Base-by-base conservation (phyloP, 2,888 invertebrate genomes). In the Blera fallax region DNA sequence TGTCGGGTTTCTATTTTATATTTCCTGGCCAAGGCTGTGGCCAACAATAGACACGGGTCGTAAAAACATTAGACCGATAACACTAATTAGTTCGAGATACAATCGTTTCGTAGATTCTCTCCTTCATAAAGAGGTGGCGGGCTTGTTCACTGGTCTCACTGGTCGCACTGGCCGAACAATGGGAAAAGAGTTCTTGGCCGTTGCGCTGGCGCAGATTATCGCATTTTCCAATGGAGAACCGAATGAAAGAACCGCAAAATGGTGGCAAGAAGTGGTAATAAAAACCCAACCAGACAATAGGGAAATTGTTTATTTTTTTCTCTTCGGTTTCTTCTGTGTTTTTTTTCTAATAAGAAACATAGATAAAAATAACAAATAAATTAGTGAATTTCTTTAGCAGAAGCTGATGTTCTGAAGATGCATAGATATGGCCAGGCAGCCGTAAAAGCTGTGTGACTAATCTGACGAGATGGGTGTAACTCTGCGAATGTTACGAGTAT, bases 81-180 rank as follows among this genome's bases (percentile, higher is more conserved):
- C 72, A 81, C 85, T 80, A 81, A 85, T 85, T 81, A 76, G 76
- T 80, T 64, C 16, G 65, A 70, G 73, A 80, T 76, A 76, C 65
- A 70, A 84, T 74, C 58, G 45, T 24, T 72, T 40, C 7, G 16
- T n/a, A 34, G 43, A 43, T 45, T 40, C 18, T 43, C 73, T 40
- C 52, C 32, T 21, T 14, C 34, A 32, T 64, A 64, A 56, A 37
- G 65, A 45, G 27, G 56, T 65, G 62, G 45, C 29, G 27, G 45
- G 48, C 27, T 45, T 58, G 45, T 29, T 58, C 43, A 45, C 29
- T 70, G 10, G 32, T 70, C n/a, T n/a, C n/a, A n/a, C n/a, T n/a
- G n/a, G n/a, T n/a, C n/a, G n/a, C 43, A 45, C 29, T 70, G 10
- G 32, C 58, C 45, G 29, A 58, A 14, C 32, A 29, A 4, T 18